Base-by-base conservation (phyloP, 2,113 vertebrate species). In the Cephalopholis sonnerati region DNA sequence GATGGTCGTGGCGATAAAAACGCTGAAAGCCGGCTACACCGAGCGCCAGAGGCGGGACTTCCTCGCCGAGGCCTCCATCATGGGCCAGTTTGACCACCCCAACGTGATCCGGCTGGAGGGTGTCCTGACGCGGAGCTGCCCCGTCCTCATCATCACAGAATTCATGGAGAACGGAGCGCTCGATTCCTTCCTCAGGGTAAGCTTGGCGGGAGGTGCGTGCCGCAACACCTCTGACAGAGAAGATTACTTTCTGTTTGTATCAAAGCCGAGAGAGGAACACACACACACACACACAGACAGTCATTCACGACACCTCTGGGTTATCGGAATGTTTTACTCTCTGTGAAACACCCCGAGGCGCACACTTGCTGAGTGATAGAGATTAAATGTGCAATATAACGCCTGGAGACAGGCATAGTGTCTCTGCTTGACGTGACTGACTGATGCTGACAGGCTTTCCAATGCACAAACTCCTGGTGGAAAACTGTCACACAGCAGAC, bases 151-250 rank as follows among this genome's bases (percentile, higher is more conserved):
- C 87, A 96, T 99, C 92, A 99, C 98, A 0, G 98, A 99, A 86
- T 99, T 99, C 95, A 99, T 99, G 98, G 98, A 99, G 95, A 99
- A 99, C 75, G 98, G 98, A 0, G 98, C 98, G 0, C 95, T 99
- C 1, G 98, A 99, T 89, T 99, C 98, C 74, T 99, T 99, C 94
- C 96, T 99, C 27, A 95, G 98, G 95, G 98, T 99, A 89, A 96
- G 97, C 71, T 24, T 9, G 82, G 27, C 20, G n/a, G 53, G 68
- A 63, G 76, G 77, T 29, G 57, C 25, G 7, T 5, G 36, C 58
- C 50, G 25, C 62, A 29, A 58, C 68, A 78, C 81, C 79, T 83
- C 77, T 83, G 84, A 87, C 73, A 57, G 74, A 70, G 59, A 74
- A 82, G 77, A 91, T 91, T 81, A 75, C 86, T 61, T 81, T 83